Evolutionary conservation across 2,113 vertebrate genomes (phyloP), one percentile per base, ranked within the genome.

Genomic region (Bungarus multicinctus): DNA sequence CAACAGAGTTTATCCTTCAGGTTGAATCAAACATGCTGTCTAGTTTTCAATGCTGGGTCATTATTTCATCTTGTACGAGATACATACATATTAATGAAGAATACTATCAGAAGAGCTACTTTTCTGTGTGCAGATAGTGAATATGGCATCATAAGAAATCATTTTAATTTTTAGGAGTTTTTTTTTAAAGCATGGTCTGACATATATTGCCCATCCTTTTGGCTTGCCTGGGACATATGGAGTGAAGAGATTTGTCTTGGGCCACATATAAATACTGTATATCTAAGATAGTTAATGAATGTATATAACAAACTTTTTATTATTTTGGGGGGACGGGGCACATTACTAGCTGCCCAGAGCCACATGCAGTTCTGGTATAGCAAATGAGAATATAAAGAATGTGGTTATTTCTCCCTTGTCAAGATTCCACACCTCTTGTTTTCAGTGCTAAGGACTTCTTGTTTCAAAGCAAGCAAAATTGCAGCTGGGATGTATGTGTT

Each of bases 381-480:
- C 57, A 60, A 39, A 53, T 52, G 54, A 23, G 18, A 53, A 88
- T 88, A 54, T 20, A 91, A 87, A 3, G 22, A 53, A 43, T 92
- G 23, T 50, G 45, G 43, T 52, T 18, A 27, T 50, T n/a, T 88
- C 4, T 30, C 6, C 45, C 58, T 45, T 93, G 54, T 90, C 74
- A 93, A 93, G 90, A 16, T 25, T 25, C 30, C 45, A 27, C 18
- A 45, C 54, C 88, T 60, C 54, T 90, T 86, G 54, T 60, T 89
- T 23, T 90, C 5, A 43, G 58, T 57, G 34, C 27, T 85, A 69
- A 92, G n/a, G 74, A 64, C 34, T 34, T 47, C 81, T 93, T 86
- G 92, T 85, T 81, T 93, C 89, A 90, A 47, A 87, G 47, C 74
- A 87, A 27, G 55, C 47, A 50, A n/a, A 87, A 87, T 90, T 90